Evolutionary conservation across 2,113 vertebrate genomes (phyloP), one percentile per base, ranked within the genome.

Genomic region (Nibea albiflora): DNA sequence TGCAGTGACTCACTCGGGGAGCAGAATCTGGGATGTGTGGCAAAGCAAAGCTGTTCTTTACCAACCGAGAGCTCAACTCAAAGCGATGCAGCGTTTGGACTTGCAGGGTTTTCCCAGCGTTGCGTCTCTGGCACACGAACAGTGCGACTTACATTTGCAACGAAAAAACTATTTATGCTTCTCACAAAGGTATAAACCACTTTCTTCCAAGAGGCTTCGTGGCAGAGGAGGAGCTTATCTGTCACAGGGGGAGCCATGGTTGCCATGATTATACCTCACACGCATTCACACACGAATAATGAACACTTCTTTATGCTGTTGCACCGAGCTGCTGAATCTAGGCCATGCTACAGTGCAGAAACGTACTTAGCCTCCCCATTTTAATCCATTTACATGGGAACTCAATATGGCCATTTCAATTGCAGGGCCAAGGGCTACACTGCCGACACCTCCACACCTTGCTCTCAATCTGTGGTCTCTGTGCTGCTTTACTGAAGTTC

Each of bases 311-410:
- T 72, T 46, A 50, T 62, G 57, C 62, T 76, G 61, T 64, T 70
- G 66, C 77, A 61, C 39, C 22, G 47, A 65, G 77, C 47, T 35
- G 39, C 61, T 75, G 61, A 52, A 85, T 90, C 66, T 84, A 85
- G 90, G 90, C 63, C 81, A 90, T 6, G 68, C 60, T 49, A 64
- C 35, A 81, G 70, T 68, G 54, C 61, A 64, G 56, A 67, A 63
- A 57, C 69, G 68, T 70, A 58, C 68, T 87, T 81, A 77, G 57
- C 73, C 49, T 80, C 72, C 81, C 73, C 56, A 77, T 77, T 90
- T 86, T 75, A 92, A 89, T 88, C 85, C 78, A 80, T 90, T 93
- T 88, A 85, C 85, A 86, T 28, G 71, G 78, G 14, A 85, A 81
- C 78, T 89, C 77, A 86, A 81, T 66, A 46, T 62, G 79, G 53